Percentiles rank a stretch among this genome's conserved stretches.
These are phyloP conservation scores for Tamias sibiricus DNA, from an alignment of 2,113 vertebrate species.

Conservation along the genomic window DNA sequence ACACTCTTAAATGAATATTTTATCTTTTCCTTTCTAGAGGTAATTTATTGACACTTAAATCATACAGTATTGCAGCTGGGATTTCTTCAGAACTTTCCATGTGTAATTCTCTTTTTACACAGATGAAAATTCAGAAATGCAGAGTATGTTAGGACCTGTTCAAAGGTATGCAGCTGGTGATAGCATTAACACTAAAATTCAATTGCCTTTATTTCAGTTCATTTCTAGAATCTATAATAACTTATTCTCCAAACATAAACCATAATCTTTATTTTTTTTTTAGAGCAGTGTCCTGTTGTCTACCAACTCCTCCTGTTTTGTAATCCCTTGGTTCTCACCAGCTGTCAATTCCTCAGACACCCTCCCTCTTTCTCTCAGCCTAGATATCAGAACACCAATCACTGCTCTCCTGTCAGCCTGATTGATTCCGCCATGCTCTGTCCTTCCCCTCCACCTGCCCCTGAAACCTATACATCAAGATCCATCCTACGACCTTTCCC, in stretches of 20 bases:
- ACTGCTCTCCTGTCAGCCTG: background rate
- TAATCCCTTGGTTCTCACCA: background rate
- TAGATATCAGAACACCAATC: background rate
- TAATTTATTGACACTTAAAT: background rate
- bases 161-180: background rate
- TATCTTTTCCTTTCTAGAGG: background rate
- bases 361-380: background rate
- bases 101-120: background rate
- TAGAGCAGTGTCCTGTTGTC: background rate
- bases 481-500: background rate
- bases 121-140: background rate
- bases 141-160: background rate
- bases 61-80: background rate
- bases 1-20: background rate
- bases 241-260: background rate
- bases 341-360: background rate
- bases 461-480: background rate
- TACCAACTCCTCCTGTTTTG: background rate
- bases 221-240: background rate
- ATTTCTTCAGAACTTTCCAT: background rate
- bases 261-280: background rate
- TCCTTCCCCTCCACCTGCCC: background rate
- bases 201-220: background rate
- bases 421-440: background rate
- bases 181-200: background rate